Evolutionary conservation across 53 echinoderm and acorn worm genomes (phyloP).

Genomic region (Crossaster papposus): DNA sequence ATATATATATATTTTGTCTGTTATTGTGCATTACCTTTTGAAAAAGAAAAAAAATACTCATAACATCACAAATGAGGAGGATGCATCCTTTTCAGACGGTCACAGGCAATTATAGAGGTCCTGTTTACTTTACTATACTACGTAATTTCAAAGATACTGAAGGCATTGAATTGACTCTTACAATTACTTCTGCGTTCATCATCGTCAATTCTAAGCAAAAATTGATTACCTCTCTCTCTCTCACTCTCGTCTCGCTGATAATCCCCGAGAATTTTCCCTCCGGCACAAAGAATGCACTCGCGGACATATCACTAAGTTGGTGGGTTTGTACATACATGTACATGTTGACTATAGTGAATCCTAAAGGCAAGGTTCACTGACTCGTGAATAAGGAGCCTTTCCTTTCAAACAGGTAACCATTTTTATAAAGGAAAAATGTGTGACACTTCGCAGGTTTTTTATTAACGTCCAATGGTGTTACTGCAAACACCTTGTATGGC

Average conservation of each 20-base stretch:
- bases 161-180: background rate
- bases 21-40: too few relatives aligned
- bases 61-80: background rate
- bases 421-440: background rate
- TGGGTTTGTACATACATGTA: too few relatives aligned
- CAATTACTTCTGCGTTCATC: background rate
- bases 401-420: background rate
- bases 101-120: background rate
- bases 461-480: too few relatives aligned
- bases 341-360: background rate
- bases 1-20: too few relatives aligned
- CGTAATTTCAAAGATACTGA: background rate
- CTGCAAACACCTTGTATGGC: too few relatives aligned
- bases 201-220: background rate
- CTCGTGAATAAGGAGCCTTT: background rate
- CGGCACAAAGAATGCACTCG: background rate
- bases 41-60: background rate
- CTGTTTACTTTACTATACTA: background rate
- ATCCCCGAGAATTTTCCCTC: background rate
- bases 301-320: background rate
- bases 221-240: background rate
- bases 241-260: background rate
- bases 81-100: background rate
- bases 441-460: background rate
- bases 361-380: constrained; percentile 5